Conservation (phyloP, 92 coral and sea anemone genomes). For the Virgularia gustaviana region DNA sequence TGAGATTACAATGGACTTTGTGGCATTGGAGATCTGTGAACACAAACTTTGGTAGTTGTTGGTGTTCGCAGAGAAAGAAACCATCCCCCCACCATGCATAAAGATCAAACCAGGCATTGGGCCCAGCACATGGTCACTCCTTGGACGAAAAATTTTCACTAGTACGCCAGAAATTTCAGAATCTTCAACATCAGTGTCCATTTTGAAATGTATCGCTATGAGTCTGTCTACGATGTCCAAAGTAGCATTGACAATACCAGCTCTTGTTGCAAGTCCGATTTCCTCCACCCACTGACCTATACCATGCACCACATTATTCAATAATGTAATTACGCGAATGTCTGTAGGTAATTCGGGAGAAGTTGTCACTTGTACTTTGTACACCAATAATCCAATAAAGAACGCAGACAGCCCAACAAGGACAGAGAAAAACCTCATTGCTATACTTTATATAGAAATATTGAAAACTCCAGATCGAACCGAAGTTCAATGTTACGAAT, state of each 20-base stretch:
- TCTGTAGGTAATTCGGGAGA: slow-evolving; percentile 11
- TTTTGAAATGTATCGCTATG: background rate
- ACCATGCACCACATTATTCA: background rate
- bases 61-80: slow-evolving; percentile 7
- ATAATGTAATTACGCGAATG: background rate
- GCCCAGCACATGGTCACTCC: background rate
- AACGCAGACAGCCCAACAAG: slow-evolving; percentile 9
- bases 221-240: background rate
- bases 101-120: slow-evolving; percentile 38
- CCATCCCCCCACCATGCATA: slow-evolving; percentile 54
- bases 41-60: background rate
- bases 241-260: background rate
- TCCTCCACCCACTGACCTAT: background rate
- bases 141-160: slow-evolving; percentile 42
- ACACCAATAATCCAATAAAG: background rate
- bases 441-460: too few species aligned
- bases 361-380: slow-evolving; percentile 6
- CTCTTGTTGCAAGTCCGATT: background rate
- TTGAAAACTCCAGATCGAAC: too few species aligned
- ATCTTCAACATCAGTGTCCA: slow-evolving; percentile 11
- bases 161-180: slow-evolving; percentile 42
- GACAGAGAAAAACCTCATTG: background rate
- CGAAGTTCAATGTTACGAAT: too few species aligned
- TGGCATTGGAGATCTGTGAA: background rate
- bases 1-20: slow-evolving; percentile 25